Evolutionary conservation across 2,888 invertebrate genomes (phyloP), one percentile per base, ranked within the genome.

Genomic region (Notodonta dromedarius): DNA sequence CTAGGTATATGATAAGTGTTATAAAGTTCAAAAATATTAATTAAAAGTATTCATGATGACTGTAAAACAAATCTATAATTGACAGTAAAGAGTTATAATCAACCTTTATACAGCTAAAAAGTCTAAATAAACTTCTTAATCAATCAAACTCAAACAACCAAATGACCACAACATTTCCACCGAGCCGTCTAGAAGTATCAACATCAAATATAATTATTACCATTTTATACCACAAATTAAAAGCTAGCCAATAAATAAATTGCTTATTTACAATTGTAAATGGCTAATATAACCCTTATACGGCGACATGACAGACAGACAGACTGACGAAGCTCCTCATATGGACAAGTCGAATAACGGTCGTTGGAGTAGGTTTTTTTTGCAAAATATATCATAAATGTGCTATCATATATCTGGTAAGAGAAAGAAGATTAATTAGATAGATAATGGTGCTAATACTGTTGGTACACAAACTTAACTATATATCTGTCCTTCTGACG

Each of bases 191-290:
- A 3, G 2, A 46, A n/a, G 46, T 46, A 50, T 16, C 50, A 50
- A 74, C 70, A 79, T 84, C 85, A 86, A 83, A 82, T 73, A 81
- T 83, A 86, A 87, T 87, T 84, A 87, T 83, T 81, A 73, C 82
- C 82, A 24, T 83, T 84, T 73, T 74, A 57, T 46, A 73, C 71
- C 40, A 67, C 64, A 59, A 80, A 80, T 81, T 80, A 80, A 82
- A 81, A 75, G 39, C 70, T 72, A 65, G 70, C 71, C 70, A 79
- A 83, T 81, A 84, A 85, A 88, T 88, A 89, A 89, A 89, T 86
- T 83, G 84, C 78, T 80, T 83, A 87, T 89, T 89, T 89, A 84
- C 85, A 87, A 88, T 89, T 86, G 83, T 87, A 90, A 84, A 82
- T 79, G 86, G 86, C 86, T 88, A 88, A 88, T 89, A 85, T 80